Evolutionary conservation across 2,113 vertebrate genomes (phyloP).

Genomic region (Pelvicachromis taeniatus): DNA sequence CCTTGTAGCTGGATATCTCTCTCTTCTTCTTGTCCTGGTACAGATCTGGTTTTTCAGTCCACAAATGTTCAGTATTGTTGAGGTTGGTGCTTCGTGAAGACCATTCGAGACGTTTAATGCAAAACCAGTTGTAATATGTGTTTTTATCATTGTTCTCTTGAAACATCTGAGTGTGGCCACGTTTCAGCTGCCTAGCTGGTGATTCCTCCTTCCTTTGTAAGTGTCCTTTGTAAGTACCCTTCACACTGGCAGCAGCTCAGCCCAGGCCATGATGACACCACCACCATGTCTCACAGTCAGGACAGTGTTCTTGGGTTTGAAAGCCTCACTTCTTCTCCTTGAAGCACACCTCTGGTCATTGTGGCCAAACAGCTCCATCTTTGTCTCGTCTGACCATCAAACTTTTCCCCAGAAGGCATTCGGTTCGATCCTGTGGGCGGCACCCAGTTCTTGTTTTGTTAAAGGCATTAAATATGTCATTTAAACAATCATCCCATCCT

Average conservation of each 20-base stretch:
- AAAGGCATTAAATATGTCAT: not conserved
- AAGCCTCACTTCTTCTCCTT: not conserved
- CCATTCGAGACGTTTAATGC: not conserved
- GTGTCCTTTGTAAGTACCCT: no score
- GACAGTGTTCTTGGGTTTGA: not conserved
- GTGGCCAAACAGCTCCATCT: not conserved
- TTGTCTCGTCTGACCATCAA: not conserved
- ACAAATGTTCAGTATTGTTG: not conserved
- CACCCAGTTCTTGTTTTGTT: not conserved
- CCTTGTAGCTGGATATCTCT: not conserved
- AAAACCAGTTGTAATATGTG: not conserved
- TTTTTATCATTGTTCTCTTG: not conserved
- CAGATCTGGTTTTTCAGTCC: not conserved
- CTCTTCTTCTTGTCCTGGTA: not conserved
- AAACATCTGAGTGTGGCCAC: not conserved
- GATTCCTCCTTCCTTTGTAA: not conserved
- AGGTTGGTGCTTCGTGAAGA: not conserved
- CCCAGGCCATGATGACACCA: not conserved
- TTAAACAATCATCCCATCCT: not conserved
- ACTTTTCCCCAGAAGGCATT: not conserved
- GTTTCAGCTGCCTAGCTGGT: not conserved
- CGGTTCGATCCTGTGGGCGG: not conserved
- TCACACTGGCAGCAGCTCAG: not conserved
- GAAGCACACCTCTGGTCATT: not conserved
- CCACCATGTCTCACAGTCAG: not conserved